phyloP scores from a whole-genome alignment of 2,888 invertebrate genomes.

The Cheilosia pagana region DNA sequence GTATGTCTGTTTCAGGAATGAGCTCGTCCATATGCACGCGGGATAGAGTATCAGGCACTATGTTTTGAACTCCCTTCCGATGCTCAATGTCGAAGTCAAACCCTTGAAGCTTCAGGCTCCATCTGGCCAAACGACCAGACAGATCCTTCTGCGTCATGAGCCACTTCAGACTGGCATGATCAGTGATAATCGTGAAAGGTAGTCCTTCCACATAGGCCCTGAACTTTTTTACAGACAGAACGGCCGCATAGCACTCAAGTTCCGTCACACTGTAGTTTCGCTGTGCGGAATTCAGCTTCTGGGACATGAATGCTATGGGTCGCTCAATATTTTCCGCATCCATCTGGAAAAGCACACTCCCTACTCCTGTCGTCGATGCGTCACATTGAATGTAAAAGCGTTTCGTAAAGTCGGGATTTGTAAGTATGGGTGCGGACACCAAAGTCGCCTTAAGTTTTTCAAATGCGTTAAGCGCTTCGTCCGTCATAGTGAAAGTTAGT shows the following conservation, averaged over 20 bases:
- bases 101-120: background rate
- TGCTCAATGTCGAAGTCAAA: background rate
- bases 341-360: background rate
- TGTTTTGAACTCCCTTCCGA: too few relatives aligned
- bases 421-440: background rate
- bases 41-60: too few relatives aligned
- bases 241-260: background rate
- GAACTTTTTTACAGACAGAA: background rate
- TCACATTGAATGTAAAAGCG: constrained; percentile 1
- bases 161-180: background rate
- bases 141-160: background rate
- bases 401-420: background rate
- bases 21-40: too few relatives aligned
- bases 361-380: too few relatives aligned
- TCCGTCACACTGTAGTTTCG: background rate
- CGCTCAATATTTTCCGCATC: background rate
- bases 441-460: background rate
- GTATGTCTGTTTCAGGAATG: too few relatives aligned
- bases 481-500: background rate
- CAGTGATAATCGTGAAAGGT: background rate
- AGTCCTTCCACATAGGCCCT: background rate
- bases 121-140: background rate
- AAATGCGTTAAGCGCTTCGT: constrained; percentile 11
- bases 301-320: background rate
- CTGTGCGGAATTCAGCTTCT: background rate